phyloP scores from a whole-genome alignment of 2,113 vertebrate genomes.

The Labrus mixtus region DNA sequence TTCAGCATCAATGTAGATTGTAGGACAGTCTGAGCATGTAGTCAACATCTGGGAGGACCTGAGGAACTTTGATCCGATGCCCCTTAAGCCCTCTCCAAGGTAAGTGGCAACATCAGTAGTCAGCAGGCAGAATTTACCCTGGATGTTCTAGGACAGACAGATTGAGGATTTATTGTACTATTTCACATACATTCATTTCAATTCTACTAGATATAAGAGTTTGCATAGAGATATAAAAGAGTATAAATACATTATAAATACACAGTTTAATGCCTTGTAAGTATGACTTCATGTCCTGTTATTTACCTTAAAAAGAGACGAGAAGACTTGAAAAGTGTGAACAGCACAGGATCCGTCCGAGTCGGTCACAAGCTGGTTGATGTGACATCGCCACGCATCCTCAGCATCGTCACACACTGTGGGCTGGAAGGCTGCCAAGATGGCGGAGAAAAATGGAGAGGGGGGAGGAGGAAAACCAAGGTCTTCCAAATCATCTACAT shows the following conservation, averaged over 20 bases:
- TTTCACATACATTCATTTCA: background rate
- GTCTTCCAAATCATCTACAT: conserved; percentile 86
- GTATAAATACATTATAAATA: too few relatives aligned
- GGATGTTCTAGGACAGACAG: conserved; percentile 89
- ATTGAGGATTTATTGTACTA: background rate
- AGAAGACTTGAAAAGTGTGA: conserved; percentile 99
- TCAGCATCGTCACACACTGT: conserved; percentile 90
- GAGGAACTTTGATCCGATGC: conserved; percentile 96
- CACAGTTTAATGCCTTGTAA: background rate
- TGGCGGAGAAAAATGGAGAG: conserved; percentile 98
- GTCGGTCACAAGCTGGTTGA: conserved; percentile 96
- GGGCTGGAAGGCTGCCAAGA: conserved; percentile 97
- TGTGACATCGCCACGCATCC: conserved; percentile 94
- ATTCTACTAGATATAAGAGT: background rate
- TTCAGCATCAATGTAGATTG: conserved; percentile 96
- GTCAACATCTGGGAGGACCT: conserved; percentile 97
- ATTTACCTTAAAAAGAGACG: conserved; percentile 94
- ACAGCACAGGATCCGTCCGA: conserved; percentile 96
- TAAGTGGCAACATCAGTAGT: conserved; percentile 95
- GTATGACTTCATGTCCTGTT: background rate
- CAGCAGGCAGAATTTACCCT: conserved; percentile 96
- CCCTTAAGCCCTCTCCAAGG: conserved; percentile 93
- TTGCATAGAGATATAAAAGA: background rate
- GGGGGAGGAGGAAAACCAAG: conserved; percentile 91
- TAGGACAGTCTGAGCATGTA: conserved; percentile 95